Conservation (phyloP, 2,113 vertebrate genomes). For the Clarias batrachus region DNA sequence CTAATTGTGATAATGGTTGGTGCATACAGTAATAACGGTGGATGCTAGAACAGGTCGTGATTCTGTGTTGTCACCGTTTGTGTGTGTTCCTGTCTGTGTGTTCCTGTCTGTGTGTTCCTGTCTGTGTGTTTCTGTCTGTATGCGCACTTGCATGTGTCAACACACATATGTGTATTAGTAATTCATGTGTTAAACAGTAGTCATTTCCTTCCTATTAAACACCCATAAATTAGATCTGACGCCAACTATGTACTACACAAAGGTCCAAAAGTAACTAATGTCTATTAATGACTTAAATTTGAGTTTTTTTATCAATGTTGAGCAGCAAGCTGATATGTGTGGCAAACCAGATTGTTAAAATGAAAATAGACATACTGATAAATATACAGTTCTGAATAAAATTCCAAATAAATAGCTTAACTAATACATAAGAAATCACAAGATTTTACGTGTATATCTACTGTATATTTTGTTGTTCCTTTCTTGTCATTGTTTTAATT, state of each 20-base stretch:
- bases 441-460: background rate
- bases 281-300: background rate
- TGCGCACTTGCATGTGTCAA: background rate
- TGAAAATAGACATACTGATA: too few species aligned
- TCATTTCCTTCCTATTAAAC: background rate
- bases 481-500: background rate
- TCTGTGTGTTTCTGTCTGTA: background rate
- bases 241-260: background rate
- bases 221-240: background rate
- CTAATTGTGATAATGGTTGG: background rate
- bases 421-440: background rate
- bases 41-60: background rate
- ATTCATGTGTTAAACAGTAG: background rate
- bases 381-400: background rate
- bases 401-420: background rate
- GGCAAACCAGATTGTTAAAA: background rate
- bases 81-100: too few species aligned
- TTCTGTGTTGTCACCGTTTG: background rate
- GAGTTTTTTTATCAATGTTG: background rate
- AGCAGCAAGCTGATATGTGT: background rate
- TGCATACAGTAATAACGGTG: background rate
- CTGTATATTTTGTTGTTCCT: background rate
- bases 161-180: background rate
- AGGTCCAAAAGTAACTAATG: conserved; percentile 3
- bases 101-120: background rate